phyloP scores from a whole-genome alignment of 2,888 invertebrate species.

The Ophioninae sp. region DNA sequence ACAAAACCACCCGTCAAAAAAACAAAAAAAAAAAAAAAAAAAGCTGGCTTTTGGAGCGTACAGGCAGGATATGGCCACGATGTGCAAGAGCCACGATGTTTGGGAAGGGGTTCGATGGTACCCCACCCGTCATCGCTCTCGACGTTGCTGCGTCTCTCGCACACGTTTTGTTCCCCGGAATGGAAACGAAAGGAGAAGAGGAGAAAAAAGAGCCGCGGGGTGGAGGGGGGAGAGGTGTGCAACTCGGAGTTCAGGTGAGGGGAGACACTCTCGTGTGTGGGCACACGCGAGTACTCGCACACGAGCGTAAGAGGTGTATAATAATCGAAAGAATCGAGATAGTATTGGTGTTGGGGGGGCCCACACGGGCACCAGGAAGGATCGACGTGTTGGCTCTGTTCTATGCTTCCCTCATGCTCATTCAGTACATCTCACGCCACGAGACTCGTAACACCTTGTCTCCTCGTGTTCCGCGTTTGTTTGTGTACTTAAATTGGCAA shows the following conservation, averaged over 20 bases:
- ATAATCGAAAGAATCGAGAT: conserved; percentile 7
- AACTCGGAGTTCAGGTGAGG: conserved; percentile 49
- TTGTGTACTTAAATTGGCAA: neutral
- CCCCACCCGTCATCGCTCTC: conserved; percentile 37
- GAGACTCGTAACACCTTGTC: conserved; percentile 63
- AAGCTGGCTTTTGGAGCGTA: neutral
- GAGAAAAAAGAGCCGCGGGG: too few relatives aligned
- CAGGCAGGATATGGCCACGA: neutral
- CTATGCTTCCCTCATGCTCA: conserved; percentile 65
- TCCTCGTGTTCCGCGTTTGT: neutral
- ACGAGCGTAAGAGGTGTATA: conserved; percentile 1
- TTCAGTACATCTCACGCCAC: conserved; percentile 76
- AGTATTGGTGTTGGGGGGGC: conserved; percentile 36
- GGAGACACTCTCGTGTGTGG: neutral
- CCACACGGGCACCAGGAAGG: conserved; percentile 43
- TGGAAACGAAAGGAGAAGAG: conserved; percentile 72
- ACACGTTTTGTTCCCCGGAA: conserved; percentile 64
- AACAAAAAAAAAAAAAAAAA: neutral
- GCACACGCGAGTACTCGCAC: conserved; percentile 5
- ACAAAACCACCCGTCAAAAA: neutral
- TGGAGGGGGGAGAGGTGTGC: conserved; percentile 69
- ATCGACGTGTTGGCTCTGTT: conserved; percentile 73
- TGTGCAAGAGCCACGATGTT: conserved; percentile 21
- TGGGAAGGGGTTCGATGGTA: conserved; percentile 31
- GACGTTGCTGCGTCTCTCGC: conserved; percentile 52